phyloP scores from a whole-genome alignment of 2,888 invertebrate genomes.

The Sabatieria punctata region DNA sequence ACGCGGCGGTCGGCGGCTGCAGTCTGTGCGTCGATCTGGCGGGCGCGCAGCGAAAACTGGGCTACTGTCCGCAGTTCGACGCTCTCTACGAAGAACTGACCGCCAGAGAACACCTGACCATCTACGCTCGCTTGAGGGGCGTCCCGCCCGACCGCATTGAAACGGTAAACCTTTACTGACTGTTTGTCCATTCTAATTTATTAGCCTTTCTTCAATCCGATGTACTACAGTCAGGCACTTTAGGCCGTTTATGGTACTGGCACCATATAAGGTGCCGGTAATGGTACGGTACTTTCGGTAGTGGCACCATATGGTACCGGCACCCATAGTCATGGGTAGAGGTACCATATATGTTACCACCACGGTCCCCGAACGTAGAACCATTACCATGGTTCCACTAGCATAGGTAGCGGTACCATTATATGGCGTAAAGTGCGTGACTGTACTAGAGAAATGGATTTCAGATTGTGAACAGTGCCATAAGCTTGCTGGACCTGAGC shows the following conservation, averaged over 20 bases:
- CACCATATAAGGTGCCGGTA: not conserved
- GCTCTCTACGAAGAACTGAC: constrained; percentile 51
- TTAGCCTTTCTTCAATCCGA: not conserved
- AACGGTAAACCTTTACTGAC: constrained; percentile 21
- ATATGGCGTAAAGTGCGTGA: too few species aligned
- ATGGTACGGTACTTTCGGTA: not conserved
- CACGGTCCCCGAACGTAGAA: too few species aligned
- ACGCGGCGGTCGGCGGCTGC: constrained; percentile 34
- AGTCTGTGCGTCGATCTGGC: not conserved
- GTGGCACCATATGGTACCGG: too few species aligned
- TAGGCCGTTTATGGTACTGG: too few species aligned
- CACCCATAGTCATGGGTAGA: too few species aligned
- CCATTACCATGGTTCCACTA: too few species aligned
- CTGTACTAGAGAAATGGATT: too few species aligned
- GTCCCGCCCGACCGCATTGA: constrained; percentile 36
- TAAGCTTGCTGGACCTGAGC: constrained; percentile 46
- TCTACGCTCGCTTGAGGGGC: constrained; percentile 53
- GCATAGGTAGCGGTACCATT: too few species aligned
- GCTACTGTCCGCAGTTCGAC: constrained; percentile 59
- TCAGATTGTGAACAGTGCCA: constrained; percentile 44
- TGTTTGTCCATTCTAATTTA: not conserved
- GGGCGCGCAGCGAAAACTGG: constrained; percentile 23
- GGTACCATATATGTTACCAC: too few species aligned
- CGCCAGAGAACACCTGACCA: constrained; percentile 46
- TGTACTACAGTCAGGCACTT: too few species aligned